Percentiles rank a stretch among this genome's conserved stretches.
phyloP scores from a whole-genome alignment of 2,113 vertebrate species.

The Apteryx mantelli region DNA sequence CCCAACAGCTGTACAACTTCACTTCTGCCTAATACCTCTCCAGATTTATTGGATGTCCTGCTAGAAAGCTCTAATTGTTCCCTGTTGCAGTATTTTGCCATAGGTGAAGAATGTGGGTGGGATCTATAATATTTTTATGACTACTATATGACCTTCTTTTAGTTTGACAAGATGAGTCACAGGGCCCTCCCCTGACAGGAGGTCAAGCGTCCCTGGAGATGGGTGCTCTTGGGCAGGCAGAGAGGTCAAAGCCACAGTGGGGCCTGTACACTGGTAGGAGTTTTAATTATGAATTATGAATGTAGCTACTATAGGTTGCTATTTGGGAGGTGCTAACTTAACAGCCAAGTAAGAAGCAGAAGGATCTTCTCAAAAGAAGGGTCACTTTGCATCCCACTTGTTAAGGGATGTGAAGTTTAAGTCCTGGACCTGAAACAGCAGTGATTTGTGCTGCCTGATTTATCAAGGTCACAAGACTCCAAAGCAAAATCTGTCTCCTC shows the following conservation, averaged over 20 bases:
- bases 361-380: constrained; percentile 39
- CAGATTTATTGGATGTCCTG: constrained; percentile 48
- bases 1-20: constrained; percentile 48
- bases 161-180: constrained; percentile 27
- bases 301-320: background rate
- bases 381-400: background rate
- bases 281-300: constrained; percentile 51
- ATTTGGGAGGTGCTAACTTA: constrained; percentile 25
- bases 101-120: constrained; percentile 55
- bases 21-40: constrained; percentile 34
- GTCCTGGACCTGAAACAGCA: background rate
- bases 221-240: background rate
- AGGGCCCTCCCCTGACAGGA: background rate
- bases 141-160: constrained; percentile 45
- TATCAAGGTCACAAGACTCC: constrained; percentile 1
- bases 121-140: constrained; percentile 54
- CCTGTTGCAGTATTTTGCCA: background rate
- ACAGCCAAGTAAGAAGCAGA: constrained; percentile 31
- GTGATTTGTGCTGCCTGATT: constrained; percentile 2
- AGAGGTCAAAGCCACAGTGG: constrained; percentile 5
- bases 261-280: background rate
- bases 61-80: constrained; percentile 45
- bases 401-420: background rate
- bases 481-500: background rate
- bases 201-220: constrained; percentile 11